Conservation (phyloP, 92 coral and sea anemone genomes). For the Anthopleura xanthogrammica region DNA sequence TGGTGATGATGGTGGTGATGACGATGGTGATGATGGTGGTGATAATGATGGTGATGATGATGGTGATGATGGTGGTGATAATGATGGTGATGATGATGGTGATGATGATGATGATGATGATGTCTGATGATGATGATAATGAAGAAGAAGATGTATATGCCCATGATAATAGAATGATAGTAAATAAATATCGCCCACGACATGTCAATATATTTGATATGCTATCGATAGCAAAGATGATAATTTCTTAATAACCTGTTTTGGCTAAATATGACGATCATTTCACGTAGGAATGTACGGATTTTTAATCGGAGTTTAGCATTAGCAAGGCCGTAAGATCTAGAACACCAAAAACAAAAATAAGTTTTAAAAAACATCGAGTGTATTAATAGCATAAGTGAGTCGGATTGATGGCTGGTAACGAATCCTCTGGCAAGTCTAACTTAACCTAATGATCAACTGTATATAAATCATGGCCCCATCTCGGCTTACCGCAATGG, state of each 20-base stretch:
- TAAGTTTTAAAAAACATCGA: background rate
- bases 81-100: no score
- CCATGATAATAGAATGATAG: no score
- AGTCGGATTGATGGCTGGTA: background rate
- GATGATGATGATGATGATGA: no score
- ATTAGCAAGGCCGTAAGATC: background rate
- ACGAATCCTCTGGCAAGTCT: background rate
- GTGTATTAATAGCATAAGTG: background rate
- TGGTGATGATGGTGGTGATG: no score
- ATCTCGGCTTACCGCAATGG: constrained; percentile 30
- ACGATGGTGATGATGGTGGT: no score
- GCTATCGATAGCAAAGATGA: background rate
- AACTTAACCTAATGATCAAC: background rate
- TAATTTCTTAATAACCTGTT: background rate
- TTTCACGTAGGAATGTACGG: background rate
- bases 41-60: no score
- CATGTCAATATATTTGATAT: background rate
- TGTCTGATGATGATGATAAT: no score
- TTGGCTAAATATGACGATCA: background rate
- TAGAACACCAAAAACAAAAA: background rate
- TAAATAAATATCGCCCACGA: background rate
- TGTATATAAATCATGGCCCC: constrained; percentile 15
- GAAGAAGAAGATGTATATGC: no score
- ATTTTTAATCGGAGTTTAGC: background rate
- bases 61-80: no score